Evolutionary conservation across 2,113 vertebrate genomes (phyloP).

Genomic region (Pangasianodon gigas): DNA sequence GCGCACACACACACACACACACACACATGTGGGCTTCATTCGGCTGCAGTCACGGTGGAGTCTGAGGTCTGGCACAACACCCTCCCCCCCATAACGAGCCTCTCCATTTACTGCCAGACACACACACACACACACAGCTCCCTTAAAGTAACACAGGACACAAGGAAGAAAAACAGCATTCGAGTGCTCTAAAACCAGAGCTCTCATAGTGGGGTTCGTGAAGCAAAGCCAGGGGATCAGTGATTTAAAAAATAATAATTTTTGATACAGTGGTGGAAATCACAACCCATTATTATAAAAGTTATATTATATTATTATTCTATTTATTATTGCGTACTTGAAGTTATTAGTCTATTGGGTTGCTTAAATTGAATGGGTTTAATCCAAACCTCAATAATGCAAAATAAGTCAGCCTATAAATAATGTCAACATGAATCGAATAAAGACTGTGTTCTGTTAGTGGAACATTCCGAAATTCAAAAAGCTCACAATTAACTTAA

Average conservation of each 20-base stretch:
- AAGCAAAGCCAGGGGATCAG: not conserved
- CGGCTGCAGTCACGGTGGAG: slow-evolving; percentile 69
- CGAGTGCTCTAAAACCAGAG: not conserved
- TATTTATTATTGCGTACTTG: not conserved
- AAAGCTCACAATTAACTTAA: not conserved
- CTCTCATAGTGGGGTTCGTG: not conserved
- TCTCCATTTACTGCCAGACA: slow-evolving; percentile 52
- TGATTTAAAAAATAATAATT: too few relatives aligned
- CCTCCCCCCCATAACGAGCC: slow-evolving; percentile 65
- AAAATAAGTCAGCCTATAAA: not conserved
- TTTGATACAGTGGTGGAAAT: not conserved
- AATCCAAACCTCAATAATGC: not conserved
- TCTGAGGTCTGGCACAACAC: slow-evolving; percentile 76
- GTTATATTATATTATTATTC: not conserved
- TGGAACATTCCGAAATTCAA: not conserved
- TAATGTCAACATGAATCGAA: not conserved
- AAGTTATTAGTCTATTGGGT: not conserved
- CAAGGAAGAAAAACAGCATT: not conserved
- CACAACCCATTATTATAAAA: not conserved
- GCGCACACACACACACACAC: not conserved
- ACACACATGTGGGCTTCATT: slow-evolving; percentile 69
- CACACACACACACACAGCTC: slow-evolving; percentile 42
- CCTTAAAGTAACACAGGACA: slow-evolving; percentile 8
- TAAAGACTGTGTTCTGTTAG: not conserved
- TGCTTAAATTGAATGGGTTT: not conserved